Base-by-base conservation (phyloP, 2,888 invertebrate genomes). In the Macaria notata region DNA sequence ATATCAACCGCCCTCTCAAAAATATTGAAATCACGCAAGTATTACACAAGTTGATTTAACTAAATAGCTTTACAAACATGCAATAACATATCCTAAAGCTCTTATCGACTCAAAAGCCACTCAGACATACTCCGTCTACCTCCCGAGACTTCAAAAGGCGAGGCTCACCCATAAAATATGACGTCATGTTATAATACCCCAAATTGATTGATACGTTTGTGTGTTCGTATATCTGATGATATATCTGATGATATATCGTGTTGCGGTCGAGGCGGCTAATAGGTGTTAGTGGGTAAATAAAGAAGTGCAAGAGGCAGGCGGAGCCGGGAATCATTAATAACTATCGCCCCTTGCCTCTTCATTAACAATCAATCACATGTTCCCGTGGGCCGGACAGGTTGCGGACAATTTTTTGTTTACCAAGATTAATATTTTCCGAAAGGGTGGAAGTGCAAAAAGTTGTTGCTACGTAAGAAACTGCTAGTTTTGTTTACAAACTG, bases 311-410 rank as follows among this genome's bases (percentile, higher is more conserved):
- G 69, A 61, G 62, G 68, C 79, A 76, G 86, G 86, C 82, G 86
- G 85, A 77, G 83, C 72, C 72, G 68, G 65, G 73, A 62, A 75
- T 81, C 88, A 89, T 90, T 91, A 89, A 89, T 91, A 89, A 88
- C 90, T 88, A 89, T 84, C 80, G 75, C 83, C 83, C 85, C 72
- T 75, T 68, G 66, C 73, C 77, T 86, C 87, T 89, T 90, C 89
- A 89, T 90, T 90, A 87, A 84, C 86, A 76, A 91, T 91, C 89
- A 86, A 90, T 91, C 88, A 89, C 83, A 81, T 76, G 81, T 73
- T 70, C 68, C 75, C 70, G 69, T 75, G 83, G 72, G 70, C 63
- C 52, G 66, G 81, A 83, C 84, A 81, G 81, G 61, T 63, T 65
- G 64, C 65, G 59, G 52, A 71, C 64, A 64, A 54, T 64, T 73